Evolutionary conservation across 2,888 invertebrate species (phyloP), one percentile per base, ranked within the genome.

Genomic region (Mythimna ferrago): DNA sequence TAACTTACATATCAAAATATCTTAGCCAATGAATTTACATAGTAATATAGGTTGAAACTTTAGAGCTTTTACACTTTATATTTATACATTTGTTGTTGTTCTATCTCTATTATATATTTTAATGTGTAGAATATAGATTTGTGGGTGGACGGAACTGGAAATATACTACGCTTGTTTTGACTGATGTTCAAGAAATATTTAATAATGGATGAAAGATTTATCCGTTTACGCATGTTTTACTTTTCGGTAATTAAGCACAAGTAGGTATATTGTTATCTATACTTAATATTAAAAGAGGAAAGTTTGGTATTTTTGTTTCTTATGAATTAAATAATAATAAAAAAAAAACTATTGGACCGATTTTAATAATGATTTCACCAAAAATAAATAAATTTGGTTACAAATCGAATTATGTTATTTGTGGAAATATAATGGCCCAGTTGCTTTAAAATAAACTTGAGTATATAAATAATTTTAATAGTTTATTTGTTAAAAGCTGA

Each of bases 1-100:
- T 19, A 67, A 21, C 48, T 32, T 70, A 84, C 81, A 85, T 84
- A 87, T 86, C 83, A 79, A 76, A 74, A 74, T 62, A 69, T 79
- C 32, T 74, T 71, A 74, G 75, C 63, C 66, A 76, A 83, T 71
- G 76, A 83, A 83, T 84, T 81, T 83, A 83, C 26, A 69, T 80
- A 82, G 68, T 70, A 19, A 51, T 74, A 61, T 67, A 78, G 54
- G 56, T 71, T 81, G 26, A 66, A 70, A 38, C 60, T 83, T 85
- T 81, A 81, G 68, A 85, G 81, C 72, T 76, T 84, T 81, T 84
- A 79, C 74, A 85, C 11, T 71, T 63, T 83, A 81, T 71, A 86
- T 70, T 53, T 83, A 84, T 85, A 85, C 82, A 86, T 80, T 80
- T 76, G 84, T 84, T 83, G 77, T 77, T 73, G 60, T 67, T 75